Evolutionary conservation across 2,888 invertebrate species (phyloP).

Genomic region (Cantharis flavilabris): DNA sequence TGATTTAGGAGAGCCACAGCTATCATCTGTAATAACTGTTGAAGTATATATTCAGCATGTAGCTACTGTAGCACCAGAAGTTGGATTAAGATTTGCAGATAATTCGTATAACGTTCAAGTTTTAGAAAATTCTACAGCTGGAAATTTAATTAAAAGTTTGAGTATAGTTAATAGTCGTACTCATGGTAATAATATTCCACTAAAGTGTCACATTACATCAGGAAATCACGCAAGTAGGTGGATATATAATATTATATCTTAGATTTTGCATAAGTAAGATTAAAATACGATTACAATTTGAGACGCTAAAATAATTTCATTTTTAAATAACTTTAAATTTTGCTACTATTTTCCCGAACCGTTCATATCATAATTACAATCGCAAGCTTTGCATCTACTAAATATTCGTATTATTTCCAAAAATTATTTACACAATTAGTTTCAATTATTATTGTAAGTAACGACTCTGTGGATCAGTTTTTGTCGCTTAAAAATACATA

Average conservation of each 20-base stretch:
- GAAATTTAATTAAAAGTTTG: slow-evolving; percentile 70
- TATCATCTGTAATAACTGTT: slow-evolving; percentile 80
- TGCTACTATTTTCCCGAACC: too few relatives aligned
- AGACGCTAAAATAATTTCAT: not conserved
- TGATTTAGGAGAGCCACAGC: slow-evolving; percentile 83
- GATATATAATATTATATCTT: not conserved
- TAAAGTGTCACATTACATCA: slow-evolving; percentile 78
- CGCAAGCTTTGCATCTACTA: too few relatives aligned
- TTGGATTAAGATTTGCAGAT: slow-evolving; percentile 86
- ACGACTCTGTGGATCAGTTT: too few relatives aligned
- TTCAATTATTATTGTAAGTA: too few relatives aligned
- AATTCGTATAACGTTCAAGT: slow-evolving; percentile 83
- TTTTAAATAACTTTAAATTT: too few relatives aligned
- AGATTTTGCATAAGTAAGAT: not conserved
- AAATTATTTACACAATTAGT: too few relatives aligned
- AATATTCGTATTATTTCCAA: too few relatives aligned
- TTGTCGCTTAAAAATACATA: too few relatives aligned
- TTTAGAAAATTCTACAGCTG: slow-evolving; percentile 74
- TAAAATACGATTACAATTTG: not conserved
- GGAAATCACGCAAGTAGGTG: slow-evolving; percentile 74
- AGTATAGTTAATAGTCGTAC: slow-evolving; percentile 75
- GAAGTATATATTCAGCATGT: slow-evolving; percentile 84
- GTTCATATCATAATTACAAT: too few relatives aligned
- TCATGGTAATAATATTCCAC: slow-evolving; percentile 69
- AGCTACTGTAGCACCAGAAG: slow-evolving; percentile 66